Base-by-base conservation (phyloP, 92 coral and sea anemone genomes). In the Porites divaricata region DNA sequence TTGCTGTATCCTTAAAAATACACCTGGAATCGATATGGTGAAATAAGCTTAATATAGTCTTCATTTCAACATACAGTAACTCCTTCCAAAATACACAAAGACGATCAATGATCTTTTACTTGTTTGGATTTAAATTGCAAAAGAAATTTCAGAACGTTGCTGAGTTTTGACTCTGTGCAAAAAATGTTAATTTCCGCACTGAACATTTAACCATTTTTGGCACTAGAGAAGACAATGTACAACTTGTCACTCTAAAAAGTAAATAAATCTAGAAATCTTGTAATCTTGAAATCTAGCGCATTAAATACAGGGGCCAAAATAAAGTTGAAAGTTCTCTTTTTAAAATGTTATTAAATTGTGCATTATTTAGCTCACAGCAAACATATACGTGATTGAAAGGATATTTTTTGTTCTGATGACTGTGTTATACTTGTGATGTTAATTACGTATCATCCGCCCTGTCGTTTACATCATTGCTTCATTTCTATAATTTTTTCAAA, bases 21-120 rank as follows among this genome's bases (percentile, higher is more conserved):
- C 84, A 80, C 35, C 76, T 80, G 76, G 51, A 68, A 23, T 52
- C 72, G 48, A 20, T 59, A 35, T 35, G 21, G 72, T 23, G 9
- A 54, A 78, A 78, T 72, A 63, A 64, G 49, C 21, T 22, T 35
- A 35, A 35, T 35, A 35, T 35, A 8, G 8, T 80, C 45, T 56
- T 56, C 49, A 2, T 9, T 68, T 59, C 1, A 25, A 53, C 54
- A 80, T 8, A 5, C 25, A 16, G 24, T 67, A 2, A 49, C n/a
- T 79, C 52, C 17, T 24, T 28, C 20, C 23, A 50, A 8, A 78
- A 65, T 20, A 21, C 9, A 15, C 14, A 48, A 21, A 20, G 1
- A 1, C 15, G 15, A 50, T 16, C 16, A n/a, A 45, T 57, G 67
- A 35, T 35, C 45, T 35, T 35, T 35, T 35, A 4, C 20, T 77